Conservation (phyloP, 2,797 vertebrate species). For the Dryobates pubescens region DNA sequence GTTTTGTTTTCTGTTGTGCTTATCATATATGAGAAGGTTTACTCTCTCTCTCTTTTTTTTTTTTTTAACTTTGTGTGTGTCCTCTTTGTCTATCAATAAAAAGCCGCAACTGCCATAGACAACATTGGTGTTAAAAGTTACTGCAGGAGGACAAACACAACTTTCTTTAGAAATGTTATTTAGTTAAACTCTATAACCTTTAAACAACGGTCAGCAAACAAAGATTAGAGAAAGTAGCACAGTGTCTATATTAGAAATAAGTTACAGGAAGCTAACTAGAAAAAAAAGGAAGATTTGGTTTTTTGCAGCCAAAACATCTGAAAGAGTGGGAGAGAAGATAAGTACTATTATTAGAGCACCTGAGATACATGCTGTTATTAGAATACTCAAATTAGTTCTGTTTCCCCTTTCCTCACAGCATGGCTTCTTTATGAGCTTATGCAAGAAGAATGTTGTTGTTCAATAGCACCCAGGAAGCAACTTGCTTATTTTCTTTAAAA, state of each 20-base stretch:
- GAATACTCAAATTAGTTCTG: neutral
- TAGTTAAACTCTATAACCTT: neutral
- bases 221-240: neutral
- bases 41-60: neutral
- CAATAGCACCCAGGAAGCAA: slow-evolving; percentile 13
- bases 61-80: neutral
- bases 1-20: neutral
- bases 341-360: slow-evolving; percentile 29
- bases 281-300: neutral
- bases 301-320: slow-evolving; percentile 12
- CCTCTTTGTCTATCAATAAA: neutral
- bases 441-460: slow-evolving; percentile 7
- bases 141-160: neutral
- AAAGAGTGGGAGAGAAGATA: slow-evolving; percentile 15
- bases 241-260: neutral
- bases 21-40: neutral
- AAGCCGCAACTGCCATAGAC: neutral
- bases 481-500: neutral
- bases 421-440: slow-evolving; percentile 18
- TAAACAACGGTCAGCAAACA: neutral
- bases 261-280: slow-evolving; percentile 3
- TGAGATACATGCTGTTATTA: neutral
- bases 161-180: neutral
- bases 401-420: slow-evolving; percentile 16
- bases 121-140: neutral